Percentiles rank a stretch among this genome's conserved stretches.
These are phyloP conservation scores for Donacobius atricapilla DNA, from an alignment of 2,113 vertebrate species.

Conservation along the genomic window DNA sequence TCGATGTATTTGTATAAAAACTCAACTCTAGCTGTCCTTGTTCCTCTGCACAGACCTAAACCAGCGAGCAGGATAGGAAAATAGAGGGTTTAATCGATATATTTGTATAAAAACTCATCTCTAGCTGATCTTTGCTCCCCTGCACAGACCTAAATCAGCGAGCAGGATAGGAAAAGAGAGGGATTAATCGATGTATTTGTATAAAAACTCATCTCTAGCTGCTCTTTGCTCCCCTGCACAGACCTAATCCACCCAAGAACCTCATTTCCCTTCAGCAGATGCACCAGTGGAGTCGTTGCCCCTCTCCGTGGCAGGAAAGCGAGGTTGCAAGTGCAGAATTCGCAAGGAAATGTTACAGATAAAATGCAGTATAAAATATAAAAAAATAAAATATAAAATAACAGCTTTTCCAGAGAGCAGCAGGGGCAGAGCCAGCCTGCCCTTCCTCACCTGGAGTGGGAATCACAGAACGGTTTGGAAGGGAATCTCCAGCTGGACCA, in stretches of 20 bases:
- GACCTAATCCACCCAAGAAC: accelerated
- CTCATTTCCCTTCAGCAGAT: no score
- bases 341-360: accelerated
- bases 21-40: no score
- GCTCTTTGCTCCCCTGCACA: neutral
- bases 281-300: accelerated
- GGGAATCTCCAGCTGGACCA: accelerated
- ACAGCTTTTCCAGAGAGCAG: neutral
- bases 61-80: no score
- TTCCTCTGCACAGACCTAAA: neutral
- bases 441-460: neutral
- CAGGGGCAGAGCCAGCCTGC: neutral
- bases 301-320: neutral
- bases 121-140: neutral
- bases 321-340: neutral
- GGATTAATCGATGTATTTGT: accelerated
- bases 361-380: no score
- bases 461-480: accelerated
- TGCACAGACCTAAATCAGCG: no score
- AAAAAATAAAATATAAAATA: no score
- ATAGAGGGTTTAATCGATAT: accelerated
- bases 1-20: accelerated
- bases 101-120: accelerated
- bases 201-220: neutral
- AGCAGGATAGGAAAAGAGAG: no score